Evolutionary conservation across 2,113 vertebrate species (phyloP), one percentile per base, ranked within the genome.

Genomic region (Poeciliopsis occidentalis): DNA sequence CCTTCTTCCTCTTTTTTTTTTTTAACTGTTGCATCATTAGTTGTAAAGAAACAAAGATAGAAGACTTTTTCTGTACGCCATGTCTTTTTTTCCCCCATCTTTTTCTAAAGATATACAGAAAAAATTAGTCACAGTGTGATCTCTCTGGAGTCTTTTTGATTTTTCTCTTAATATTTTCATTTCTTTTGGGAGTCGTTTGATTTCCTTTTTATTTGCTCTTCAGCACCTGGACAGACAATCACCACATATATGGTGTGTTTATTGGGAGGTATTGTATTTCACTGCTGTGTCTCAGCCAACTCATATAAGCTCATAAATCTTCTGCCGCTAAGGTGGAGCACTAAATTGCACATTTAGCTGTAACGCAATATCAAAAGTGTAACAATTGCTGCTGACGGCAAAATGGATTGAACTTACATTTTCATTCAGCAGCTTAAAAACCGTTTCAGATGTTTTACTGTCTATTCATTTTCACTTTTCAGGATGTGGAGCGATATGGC

Each of bases 241-340:
- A 29, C 27, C 54, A 19, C 44, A 37, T 47, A 75, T n/a, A 30
- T 11, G 2, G 10, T 78, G 74, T 82, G 71, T 88, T 90, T 82
- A 79, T 80, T 51, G 44, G 47, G 41, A 61, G 71, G 75, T 79
- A 77, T 82, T 76, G 64, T 60, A 61, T 91, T 85, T 87, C 64
- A 37, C 67, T 15, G 26, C 60, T n/a, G 27, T 74, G 13, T 41
- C 44, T 63, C 57, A 22, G 44, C 41, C 60, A 67, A 54, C 22
- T 71, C 86, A 87, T 86, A 83, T 80, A 57, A 68, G 73, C 26
- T 69, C 8, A 44, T 71, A 66, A 57, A 71, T 84, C 51, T 67
- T 51, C 68, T 31, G 64, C 2, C 24, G 51, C 19, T 34, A 34
- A 68, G 57, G 60, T 65, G 54, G 31, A 69, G 60, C 44, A 68